Base-by-base conservation (phyloP, 2,797 vertebrate genomes). In the Pangasius mekongensis region DNA sequence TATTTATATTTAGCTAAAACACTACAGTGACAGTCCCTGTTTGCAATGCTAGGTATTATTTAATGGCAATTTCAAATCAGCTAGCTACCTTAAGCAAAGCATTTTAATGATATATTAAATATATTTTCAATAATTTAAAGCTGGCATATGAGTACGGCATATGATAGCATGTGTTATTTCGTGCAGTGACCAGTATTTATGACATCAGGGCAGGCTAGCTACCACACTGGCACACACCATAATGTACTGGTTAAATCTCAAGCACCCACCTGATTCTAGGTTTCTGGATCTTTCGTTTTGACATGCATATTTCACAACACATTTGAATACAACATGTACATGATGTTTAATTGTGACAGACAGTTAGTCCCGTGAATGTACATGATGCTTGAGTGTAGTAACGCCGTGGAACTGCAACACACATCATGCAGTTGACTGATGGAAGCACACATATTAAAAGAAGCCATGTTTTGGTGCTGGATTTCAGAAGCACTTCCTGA, bases 401-500 rank as follows among this genome's bases (percentile, higher is more conserved):
- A 73, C 85, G 58, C 49, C 33, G 83, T 78, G 78, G 58, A 67
- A 88, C 91, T 90, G 91, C 91, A 86, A 94, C 93, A 92, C 81
- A 91, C 67, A 91, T 89, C 94, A 95, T 95, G 95, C 94, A 93
- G 67, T 88, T 85, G 84, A 88, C 82, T 76, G 85, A 92, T 91
- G 88, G 89, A 87, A 69, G 89, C 83, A 93, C 89, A 89, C 8
- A 84, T 71, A 91, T 71, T 92, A 24, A 90, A 91, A 90, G 71
- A 82, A 88, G 91, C 73, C 64, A 89, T 90, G 93, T 87, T 85
- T 62, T 87, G 58, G 64, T 90, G 83, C 89, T 92, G 92, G 92
- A 93, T 94, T 94, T 94, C 91, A 93, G 92, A 92, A 92, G 87
- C 47, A 89, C 49, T 20, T 94, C 90, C 93, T 94, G 93, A 94